Base-by-base conservation (phyloP, 2,888 invertebrate genomes). In the Sphaerophoria rueppellii region DNA sequence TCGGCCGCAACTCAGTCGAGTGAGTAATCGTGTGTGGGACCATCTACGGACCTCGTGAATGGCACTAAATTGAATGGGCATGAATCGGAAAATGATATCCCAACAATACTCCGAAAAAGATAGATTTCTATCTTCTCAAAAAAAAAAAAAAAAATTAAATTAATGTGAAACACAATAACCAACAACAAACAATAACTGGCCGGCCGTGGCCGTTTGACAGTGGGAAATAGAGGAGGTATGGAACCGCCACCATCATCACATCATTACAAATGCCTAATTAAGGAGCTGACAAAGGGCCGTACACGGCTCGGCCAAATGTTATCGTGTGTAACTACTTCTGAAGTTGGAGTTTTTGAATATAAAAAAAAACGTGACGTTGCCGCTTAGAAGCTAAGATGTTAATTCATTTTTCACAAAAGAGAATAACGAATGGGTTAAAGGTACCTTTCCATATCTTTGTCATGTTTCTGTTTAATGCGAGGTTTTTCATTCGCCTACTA, bases 21-120 rank as follows among this genome's bases (percentile, higher is more conserved):
- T 81, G 85, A 85, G 72, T 80, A 80, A 80, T 85, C 75, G 72
- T 85, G 83, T 85, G 85, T 85, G 85, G 85, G 85, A 81, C 43
- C 43, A 12, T 43, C 43, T 6, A 12, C 60, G 43, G 60, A 43
- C 77, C 48, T 54, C 57, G 48, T 83, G 75, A 83, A 83, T 83
- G 80, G 83, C 83, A 83, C 80, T 69, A 83, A 83, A 83, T 83
- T 83, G 80, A 76, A 83, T 83, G 77, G 75, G 75, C 83, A 85
- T 85, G 85, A 85, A 85, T 85, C 58, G 76, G 85, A 81, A 80
- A 85, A 85, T 85, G 81, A 85, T 85, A 85, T 81, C 85, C 77
- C 81, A 85, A 85, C 85, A 85, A 80, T 85, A 60, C 55, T 65
- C 50, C 48, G 35, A 43, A 40, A 43, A 50, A 85, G 85, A 85